Base-by-base conservation (phyloP, 2,113 vertebrate species). In the Clupea harengus region DNA sequence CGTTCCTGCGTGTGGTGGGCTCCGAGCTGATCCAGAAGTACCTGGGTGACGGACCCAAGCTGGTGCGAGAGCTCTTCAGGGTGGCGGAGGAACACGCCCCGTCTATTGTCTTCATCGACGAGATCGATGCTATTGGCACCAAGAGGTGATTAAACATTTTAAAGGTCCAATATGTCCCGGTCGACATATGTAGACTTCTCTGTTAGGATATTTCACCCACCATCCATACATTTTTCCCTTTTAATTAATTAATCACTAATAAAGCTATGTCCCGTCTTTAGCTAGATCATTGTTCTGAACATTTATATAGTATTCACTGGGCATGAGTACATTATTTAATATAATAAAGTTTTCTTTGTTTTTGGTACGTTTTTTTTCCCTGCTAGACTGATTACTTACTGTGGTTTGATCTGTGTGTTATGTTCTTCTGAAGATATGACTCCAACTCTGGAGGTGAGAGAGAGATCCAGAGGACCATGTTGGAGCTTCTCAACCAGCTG, bases 21-120 rank as follows among this genome's bases (percentile, higher is more conserved):
- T 99, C 98, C 0, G 98, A 99, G 89, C 96, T 99, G 0, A 99
- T 99, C 85, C 98, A 99, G 95, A 99, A 99, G 88, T 99, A 99
- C 93, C 88, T 99, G 8, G 98, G 98, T 0, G 98, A 99, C 0
- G 97, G 98, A 1, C 98, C 98, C 0, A 99, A 99, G 86, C 96
- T 99, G 0, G 98, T 99, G 7, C 95, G 98, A 0, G 98, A 99
- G 82, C 92, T 99, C 72, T 99, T 99, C 90, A 95, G 97, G 10
- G 98, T 99, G 64, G 98, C 98, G 0, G 98, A 99, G 89, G 98
- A 99, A 75, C 97, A 99, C 0, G 97, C 98, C 0, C 98, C 98
- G 0, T 99, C 98, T 8, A 99, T 99, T 0, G 98, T 99, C 91
- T 99, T 99, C 92, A 99, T 99, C 0, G 98, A 99, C 1, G 97